A percentile compares a stretch with the other conserved stretches of the same genome.
Conservation (phyloP, 2,113 vertebrate genomes). For the Tupaia tana region DNA sequence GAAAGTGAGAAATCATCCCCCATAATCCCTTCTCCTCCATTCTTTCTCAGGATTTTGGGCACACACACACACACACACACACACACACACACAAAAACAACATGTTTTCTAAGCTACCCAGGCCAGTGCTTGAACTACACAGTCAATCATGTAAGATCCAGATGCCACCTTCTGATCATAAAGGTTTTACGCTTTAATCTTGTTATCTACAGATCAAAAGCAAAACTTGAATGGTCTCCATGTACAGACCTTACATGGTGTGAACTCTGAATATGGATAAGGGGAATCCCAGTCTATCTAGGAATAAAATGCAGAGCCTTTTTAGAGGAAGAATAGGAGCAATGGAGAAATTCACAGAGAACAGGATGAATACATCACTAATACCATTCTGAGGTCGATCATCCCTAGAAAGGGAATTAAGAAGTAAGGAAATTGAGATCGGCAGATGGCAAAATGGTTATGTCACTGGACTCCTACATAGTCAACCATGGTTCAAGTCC, state of each 20-base stretch:
- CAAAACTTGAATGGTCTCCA: neutral
- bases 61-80: no score
- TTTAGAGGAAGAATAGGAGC: neutral
- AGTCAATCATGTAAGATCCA: no score
- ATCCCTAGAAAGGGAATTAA: neutral
- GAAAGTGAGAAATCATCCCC: no score
- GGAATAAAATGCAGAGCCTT: neutral
- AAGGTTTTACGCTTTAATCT: slow-evolving; percentile 26
- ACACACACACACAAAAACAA: no score
- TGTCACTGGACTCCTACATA: no score
- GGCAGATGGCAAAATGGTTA: no score
- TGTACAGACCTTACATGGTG: neutral
- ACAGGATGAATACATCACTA: neutral
- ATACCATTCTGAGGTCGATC: neutral
- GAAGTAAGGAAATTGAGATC: neutral
- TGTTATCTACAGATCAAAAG: neutral
- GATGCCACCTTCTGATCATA: no score
- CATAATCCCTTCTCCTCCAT: no score
- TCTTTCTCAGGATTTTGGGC: no score
- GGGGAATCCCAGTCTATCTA: neutral
- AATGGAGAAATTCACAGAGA: neutral
- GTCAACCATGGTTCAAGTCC: no score
- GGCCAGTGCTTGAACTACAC: no score
- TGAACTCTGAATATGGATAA: neutral
- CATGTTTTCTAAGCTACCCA: no score